Conservation (phyloP, 1,140 invertebrate species). For the Chelonus insularis region DNA sequence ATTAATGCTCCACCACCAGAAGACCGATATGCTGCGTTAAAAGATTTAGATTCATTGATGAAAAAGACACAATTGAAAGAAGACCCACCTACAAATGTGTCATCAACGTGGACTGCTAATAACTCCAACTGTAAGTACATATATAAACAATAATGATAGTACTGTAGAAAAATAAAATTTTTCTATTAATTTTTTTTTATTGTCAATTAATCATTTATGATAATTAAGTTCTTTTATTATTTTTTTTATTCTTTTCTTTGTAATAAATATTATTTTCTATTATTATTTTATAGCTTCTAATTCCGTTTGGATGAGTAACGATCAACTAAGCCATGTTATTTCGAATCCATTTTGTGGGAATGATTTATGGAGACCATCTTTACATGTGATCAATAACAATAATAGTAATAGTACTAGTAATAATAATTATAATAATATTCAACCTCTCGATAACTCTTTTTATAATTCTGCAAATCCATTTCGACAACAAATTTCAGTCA, state of each 20-base stretch:
- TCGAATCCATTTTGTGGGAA: conserved; percentile 52
- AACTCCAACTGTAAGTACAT: conserved; percentile 45
- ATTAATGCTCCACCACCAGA: conserved; percentile 62
- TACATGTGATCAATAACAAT: conserved; percentile 50
- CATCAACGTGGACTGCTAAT: conserved; percentile 51
- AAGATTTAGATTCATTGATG: conserved; percentile 75
- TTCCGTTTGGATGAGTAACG: conserved; percentile 46
- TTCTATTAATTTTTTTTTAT: no score
- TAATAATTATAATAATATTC: conserved; percentile 46
- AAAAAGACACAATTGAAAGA: conserved; percentile 59
- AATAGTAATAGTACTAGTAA: conserved; percentile 51
- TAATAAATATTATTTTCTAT: background rate
- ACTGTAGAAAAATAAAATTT: no score
- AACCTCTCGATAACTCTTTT: conserved; percentile 45
- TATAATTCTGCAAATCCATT: conserved; percentile 55
- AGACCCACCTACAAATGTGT: conserved; percentile 38
- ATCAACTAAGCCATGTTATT: conserved; percentile 50
- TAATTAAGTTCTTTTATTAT: no score
- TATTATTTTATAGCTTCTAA: conserved; percentile 43
- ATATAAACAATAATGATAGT: no score
- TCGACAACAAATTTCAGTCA: conserved; percentile 47
- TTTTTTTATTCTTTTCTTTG: no score
- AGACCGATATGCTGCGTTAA: conserved; percentile 80
- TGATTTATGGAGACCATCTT: conserved; percentile 51
- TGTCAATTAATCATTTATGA: no score